These are phyloP conservation scores for Hyperoplus immaculatus DNA, from an alignment of 2,797 vertebrate species.

Conservation along the genomic window DNA sequence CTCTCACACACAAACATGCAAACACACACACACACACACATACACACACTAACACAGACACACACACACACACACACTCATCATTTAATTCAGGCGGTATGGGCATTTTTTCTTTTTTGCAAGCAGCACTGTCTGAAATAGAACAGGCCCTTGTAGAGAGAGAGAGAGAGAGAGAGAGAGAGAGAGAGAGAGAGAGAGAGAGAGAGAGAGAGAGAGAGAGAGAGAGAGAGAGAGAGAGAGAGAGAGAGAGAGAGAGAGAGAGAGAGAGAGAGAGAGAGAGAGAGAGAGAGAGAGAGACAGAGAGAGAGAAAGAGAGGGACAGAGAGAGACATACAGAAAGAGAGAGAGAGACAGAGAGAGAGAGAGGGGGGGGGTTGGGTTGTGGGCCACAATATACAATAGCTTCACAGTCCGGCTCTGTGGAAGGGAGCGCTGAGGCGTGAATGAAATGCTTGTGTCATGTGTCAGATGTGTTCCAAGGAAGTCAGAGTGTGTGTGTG, in stretches of 20 bases:
- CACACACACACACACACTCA: too few relatives aligned
- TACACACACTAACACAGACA: too few relatives aligned
- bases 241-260: not conserved
- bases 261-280: too few relatives aligned
- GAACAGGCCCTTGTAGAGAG: constrained; percentile 52
- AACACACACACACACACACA: too few relatives aligned
- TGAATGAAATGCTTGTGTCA: constrained; percentile 73
- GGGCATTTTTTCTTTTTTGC: constrained; percentile 69
- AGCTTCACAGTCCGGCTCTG: constrained; percentile 71
- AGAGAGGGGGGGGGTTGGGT: not conserved
- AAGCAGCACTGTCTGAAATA: constrained; percentile 66
- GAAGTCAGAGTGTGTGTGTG: constrained; percentile 30
- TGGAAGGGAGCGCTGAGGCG: constrained; percentile 61
- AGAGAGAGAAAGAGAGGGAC: not conserved
- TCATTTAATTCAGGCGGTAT: too few relatives aligned
- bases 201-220: not conserved
- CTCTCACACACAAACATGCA: too few relatives aligned
- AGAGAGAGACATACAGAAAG: too few relatives aligned
- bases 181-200: accelerated
- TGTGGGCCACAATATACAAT: constrained; percentile 41
- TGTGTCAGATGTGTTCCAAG: constrained; percentile 73
- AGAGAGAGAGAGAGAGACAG: too few relatives aligned
- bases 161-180: too few relatives aligned
- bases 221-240: too few relatives aligned
- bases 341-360: too few relatives aligned